A percentile compares a stretch with the other conserved stretches of the same genome.
Evolutionary conservation across 2,888 invertebrate genomes (phyloP).

Genomic region (Aphidius colemani): DNA sequence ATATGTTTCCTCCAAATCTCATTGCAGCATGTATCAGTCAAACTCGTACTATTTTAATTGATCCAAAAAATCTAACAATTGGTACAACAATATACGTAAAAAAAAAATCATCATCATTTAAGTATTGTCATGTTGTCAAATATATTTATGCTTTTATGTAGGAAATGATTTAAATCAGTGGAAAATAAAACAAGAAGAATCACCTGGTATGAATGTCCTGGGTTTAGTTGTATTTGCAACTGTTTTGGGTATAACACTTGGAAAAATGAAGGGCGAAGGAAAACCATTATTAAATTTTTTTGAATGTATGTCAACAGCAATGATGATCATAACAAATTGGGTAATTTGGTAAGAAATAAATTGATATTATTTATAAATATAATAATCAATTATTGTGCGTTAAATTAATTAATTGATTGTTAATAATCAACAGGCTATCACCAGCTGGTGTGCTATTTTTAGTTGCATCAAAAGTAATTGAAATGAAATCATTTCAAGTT

Average conservation of each 20-base stretch:
- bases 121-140: not conserved
- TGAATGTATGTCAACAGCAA: constrained; percentile 84
- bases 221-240: constrained; percentile 85
- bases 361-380: not conserved
- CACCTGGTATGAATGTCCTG: constrained; percentile 80
- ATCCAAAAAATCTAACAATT: constrained; percentile 41
- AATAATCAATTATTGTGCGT: too few relatives aligned
- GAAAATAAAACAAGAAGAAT: constrained; percentile 73
- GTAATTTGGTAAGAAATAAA: constrained; percentile 81
- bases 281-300: constrained; percentile 85
- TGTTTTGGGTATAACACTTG: constrained; percentile 87
- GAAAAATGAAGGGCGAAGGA: constrained; percentile 83
- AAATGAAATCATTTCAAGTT: constrained; percentile 83
- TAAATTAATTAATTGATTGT: not conserved
- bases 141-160: not conserved
- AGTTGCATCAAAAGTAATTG: constrained; percentile 88
- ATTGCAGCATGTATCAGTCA: constrained; percentile 81
- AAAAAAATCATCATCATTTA: too few relatives aligned
- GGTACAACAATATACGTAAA: not conserved
- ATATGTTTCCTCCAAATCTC: constrained; percentile 91
- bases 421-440: constrained; percentile 71
- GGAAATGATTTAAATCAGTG: constrained; percentile 60
- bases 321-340: constrained; percentile 96
- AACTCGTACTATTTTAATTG: constrained; percentile 64
- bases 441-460: constrained; percentile 88